A percentile compares a stretch with the other conserved stretches of the same genome.
Evolutionary conservation across 2,888 invertebrate genomes (phyloP).

Genomic region (Polydrusus tereticollis): DNA sequence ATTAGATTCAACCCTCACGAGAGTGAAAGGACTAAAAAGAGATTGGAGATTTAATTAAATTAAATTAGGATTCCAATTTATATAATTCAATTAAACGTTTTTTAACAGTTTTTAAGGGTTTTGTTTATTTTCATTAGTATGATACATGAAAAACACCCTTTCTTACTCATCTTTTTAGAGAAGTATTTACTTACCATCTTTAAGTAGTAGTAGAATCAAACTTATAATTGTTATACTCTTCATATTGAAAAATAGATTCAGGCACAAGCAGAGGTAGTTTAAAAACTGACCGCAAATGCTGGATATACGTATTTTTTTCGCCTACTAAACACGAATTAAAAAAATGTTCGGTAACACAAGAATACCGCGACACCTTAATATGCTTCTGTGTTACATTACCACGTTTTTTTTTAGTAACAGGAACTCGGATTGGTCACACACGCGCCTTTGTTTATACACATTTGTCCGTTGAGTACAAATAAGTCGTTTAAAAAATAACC

Average conservation of each 20-base stretch:
- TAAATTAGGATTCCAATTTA: no score
- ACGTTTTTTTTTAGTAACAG: neutral
- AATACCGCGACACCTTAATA: slow-evolving; percentile 2
- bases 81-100: no score
- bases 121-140: no score
- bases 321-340: neutral
- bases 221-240: neutral
- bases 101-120: no score
- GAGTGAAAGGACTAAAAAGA: no score
- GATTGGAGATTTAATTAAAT: no score
- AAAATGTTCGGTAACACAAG: neutral
- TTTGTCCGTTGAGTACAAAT: slow-evolving; percentile 1
- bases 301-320: neutral
- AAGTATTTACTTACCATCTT: neutral
- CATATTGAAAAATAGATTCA: neutral
- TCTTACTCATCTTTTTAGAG: neutral
- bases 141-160: no score
- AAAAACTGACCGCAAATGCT: neutral
- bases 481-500: slow-evolving; percentile 1
- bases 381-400: neutral
- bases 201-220: neutral
- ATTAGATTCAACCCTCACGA: no score
- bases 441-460: neutral
- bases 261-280: neutral
- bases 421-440: neutral